A percentile compares a stretch with the other conserved stretches of the same genome.
These are phyloP conservation scores for Ailurus styani DNA, from an alignment of 2,113 vertebrate genomes.

Conservation along the genomic window DNA sequence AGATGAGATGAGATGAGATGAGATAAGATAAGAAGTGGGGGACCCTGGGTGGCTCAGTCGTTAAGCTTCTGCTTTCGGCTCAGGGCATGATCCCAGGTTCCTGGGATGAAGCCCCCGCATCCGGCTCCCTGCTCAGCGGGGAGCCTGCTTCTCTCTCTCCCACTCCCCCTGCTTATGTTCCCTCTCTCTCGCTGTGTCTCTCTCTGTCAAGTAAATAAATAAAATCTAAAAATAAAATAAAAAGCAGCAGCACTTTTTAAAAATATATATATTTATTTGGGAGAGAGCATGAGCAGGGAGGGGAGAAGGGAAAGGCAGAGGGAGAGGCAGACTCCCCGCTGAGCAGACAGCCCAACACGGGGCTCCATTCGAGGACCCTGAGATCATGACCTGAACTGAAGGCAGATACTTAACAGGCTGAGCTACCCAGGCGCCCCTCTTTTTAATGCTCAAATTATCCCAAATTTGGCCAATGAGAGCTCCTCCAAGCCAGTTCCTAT, in stretches of 20 bases:
- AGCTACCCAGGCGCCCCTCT: background rate
- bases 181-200: too few relatives aligned
- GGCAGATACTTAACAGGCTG: background rate
- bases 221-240: too few relatives aligned
- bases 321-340: background rate
- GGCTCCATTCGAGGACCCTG: background rate
- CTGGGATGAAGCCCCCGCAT: too few relatives aligned
- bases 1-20: too few relatives aligned
- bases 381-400: background rate
- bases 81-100: too few relatives aligned
- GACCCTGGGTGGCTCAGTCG: too few relatives aligned
- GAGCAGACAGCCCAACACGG: background rate
- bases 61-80: too few relatives aligned
- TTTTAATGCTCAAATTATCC: background rate
- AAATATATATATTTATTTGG: background rate
- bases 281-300: background rate
- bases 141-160: too few relatives aligned
- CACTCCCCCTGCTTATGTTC: too few relatives aligned
- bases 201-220: too few relatives aligned
- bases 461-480: background rate
- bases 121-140: too few relatives aligned
- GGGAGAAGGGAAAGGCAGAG: background rate
- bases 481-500: background rate
- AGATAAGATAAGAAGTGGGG: too few relatives aligned
- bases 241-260: background rate